phyloP scores from a whole-genome alignment of 2,888 invertebrate genomes.

The Pseudococcus longispinus region DNA sequence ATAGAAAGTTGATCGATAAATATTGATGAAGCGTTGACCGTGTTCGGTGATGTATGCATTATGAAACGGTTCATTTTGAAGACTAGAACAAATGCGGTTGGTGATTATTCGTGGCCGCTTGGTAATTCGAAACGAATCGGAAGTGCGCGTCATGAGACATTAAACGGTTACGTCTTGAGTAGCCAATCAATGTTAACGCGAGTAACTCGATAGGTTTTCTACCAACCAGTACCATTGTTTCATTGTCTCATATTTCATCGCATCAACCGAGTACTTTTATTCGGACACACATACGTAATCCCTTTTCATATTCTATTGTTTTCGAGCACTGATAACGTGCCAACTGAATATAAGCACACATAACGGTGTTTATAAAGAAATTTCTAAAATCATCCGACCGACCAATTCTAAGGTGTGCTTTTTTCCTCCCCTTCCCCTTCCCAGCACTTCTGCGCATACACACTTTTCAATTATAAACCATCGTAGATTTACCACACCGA shows the following conservation, averaged over 20 bases:
- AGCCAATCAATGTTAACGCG: constrained; percentile 57
- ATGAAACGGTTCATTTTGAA: constrained; percentile 51
- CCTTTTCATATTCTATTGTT: constrained; percentile 39
- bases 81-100: constrained; percentile 53
- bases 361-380: constrained; percentile 33
- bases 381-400: not conserved
- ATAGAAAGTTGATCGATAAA: constrained; percentile 30
- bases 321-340: constrained; percentile 20
- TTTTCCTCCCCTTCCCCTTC: not conserved
- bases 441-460: not conserved
- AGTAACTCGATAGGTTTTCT: constrained; percentile 55
- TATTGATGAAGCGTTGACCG: constrained; percentile 25
- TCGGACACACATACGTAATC: constrained; percentile 53
- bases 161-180: constrained; percentile 55
- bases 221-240: constrained; percentile 53
- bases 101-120: constrained; percentile 42
- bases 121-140: constrained; percentile 54
- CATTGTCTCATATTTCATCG: constrained; percentile 53
- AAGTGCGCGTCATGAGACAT: constrained; percentile 56
- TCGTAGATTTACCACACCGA: not conserved
- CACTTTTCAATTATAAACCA: not conserved
- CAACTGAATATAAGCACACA: not conserved
- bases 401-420: not conserved
- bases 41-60: constrained; percentile 55
- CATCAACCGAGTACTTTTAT: constrained; percentile 44